Evolutionary conservation across 2,113 vertebrate genomes (phyloP).

Genomic region (Mirza zaza): DNA sequence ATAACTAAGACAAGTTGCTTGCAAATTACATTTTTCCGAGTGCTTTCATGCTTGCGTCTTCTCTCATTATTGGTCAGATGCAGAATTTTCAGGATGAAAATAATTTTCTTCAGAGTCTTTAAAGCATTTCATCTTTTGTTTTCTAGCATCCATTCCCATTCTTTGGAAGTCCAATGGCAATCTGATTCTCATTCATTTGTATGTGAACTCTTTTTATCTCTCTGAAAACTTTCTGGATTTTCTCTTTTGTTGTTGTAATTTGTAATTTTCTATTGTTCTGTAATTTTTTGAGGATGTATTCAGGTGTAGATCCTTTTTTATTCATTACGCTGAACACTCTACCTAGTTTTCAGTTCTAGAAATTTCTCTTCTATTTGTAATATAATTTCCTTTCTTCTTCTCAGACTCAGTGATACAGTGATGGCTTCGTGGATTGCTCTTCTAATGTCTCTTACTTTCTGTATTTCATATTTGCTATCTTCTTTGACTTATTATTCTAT

Average conservation of each 20-base stretch:
- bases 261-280: background rate
- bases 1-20: background rate
- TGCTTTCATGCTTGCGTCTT: background rate
- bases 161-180: background rate
- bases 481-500: background rate
- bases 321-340: background rate
- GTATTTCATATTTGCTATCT: slow-evolving; percentile 19
- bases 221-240: background rate
- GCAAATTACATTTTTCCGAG: background rate
- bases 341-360: slow-evolving; percentile 12
- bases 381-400: background rate
- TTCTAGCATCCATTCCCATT: background rate
- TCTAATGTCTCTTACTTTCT: background rate
- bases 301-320: background rate
- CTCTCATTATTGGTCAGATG: background rate
- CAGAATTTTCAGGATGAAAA: background rate
- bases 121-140: background rate
- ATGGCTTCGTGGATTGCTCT: background rate
- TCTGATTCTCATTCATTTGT: background rate
- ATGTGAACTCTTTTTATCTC: background rate
- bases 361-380: background rate
- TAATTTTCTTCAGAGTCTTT: background rate
- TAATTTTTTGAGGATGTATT: background rate
- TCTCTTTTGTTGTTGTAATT: background rate
- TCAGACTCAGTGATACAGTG: background rate